Conservation (phyloP, 2,797 vertebrate genomes). For the Premnoplex brunnescens region DNA sequence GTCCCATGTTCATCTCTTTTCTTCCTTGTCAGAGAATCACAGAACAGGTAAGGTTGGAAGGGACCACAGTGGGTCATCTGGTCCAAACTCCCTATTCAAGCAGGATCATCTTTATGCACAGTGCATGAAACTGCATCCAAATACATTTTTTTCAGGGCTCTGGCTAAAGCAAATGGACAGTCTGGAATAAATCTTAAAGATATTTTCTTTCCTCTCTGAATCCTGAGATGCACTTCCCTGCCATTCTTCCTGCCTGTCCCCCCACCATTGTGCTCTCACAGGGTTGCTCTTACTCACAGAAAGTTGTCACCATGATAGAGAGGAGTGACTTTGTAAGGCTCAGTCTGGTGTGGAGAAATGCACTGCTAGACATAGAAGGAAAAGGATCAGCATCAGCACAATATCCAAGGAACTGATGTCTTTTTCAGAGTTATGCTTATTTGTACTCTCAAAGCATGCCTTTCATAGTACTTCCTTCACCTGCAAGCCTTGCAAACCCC, state of each 20-base stretch:
- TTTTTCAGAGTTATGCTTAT: background rate
- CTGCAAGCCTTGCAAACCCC: constrained; percentile 24
- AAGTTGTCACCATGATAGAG: background rate
- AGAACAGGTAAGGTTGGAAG: background rate
- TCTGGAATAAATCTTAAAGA: background rate
- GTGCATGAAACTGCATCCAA: background rate
- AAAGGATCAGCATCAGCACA: background rate
- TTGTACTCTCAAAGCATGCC: background rate
- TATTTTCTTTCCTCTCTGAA: background rate
- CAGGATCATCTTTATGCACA: background rate
- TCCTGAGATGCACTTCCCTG: background rate
- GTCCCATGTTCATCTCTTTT: background rate
- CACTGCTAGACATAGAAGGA: background rate
- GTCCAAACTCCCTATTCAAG: background rate
- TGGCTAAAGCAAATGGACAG: background rate
- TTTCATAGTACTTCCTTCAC: constrained; percentile 31
- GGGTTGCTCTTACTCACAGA: background rate
- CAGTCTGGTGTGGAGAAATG: background rate
- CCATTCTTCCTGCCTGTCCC: background rate
- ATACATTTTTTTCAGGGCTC: constrained; percentile 13
- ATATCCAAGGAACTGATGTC: background rate
- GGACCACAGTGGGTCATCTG: background rate
- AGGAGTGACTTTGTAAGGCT: background rate
- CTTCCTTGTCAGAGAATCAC: background rate
- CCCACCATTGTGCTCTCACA: background rate